Evolutionary conservation across 2,888 invertebrate genomes (phyloP), one percentile per base, ranked within the genome.

Genomic region (Thalpophila matura): DNA sequence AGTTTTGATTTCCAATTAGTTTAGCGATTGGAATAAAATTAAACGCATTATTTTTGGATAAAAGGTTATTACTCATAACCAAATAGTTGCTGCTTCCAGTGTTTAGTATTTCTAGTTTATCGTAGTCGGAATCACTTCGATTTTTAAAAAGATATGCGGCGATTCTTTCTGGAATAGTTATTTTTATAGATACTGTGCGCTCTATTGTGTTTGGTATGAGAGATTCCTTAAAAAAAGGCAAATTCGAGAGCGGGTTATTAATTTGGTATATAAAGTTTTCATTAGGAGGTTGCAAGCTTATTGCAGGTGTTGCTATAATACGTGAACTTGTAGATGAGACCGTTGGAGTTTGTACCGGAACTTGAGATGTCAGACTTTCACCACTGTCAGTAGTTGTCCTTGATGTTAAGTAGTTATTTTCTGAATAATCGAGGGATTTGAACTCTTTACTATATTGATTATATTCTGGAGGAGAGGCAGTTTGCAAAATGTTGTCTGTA

Each of bases 81-180:
- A 94, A 87, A 67, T 94, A 94, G 70, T 95, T 94, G 68, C 91
- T 94, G 57, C 90, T 94, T 2, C 89, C 94, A n/a, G 94, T 92
- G 58, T 94, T 92, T 12, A 95, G 77, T 62, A 95, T 91, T 88
- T 95, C 95, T 67, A 95, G 79, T 62, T 88, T 89, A 64, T 92
- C 89, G 62, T 83, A 88, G 35, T 91, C 86, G 33, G 82, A 88
- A 58, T 89, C 87, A 58, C 85, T 90, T 18, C 82, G 79, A 55
- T 85, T 89, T 76, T 88, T 91, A 51, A 95, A 94, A 40, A 95
- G 77, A 63, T 88, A 90, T n/a, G 88, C 81, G 5, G 95, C 95
- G 5, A 94, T 82, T 77, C 89, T 89, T 85, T 94, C 93, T 4
- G 95, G 95, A 47, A 95, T 90, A 0, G 92, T 92, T 66, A 95